Conservation (phyloP, 1,140 invertebrate genomes). For the Bemisia tabaci region DNA sequence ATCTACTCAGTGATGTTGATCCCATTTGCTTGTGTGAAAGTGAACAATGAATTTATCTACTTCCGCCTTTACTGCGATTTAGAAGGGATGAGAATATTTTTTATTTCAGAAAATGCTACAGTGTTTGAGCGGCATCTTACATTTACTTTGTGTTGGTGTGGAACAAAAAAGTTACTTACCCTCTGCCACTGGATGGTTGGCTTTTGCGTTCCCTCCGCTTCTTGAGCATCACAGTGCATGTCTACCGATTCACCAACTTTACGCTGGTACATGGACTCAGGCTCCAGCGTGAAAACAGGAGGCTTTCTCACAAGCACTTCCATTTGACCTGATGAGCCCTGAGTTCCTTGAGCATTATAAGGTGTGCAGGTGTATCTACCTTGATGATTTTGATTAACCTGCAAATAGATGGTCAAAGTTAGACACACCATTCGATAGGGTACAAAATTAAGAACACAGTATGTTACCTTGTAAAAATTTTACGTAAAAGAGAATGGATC, state of each 20-base stretch:
- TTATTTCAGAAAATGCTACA: too few species aligned
- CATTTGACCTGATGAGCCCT: conserved; percentile 82
- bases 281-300: conserved; percentile 68
- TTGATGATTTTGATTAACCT: conserved; percentile 74
- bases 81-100: too few species aligned
- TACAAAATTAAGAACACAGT: neutral
- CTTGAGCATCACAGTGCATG: conserved; percentile 82
- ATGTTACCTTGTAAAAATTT: too few species aligned
- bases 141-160: too few species aligned
- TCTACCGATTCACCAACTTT: conserved; percentile 80
- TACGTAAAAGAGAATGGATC: too few species aligned
- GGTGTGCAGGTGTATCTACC: conserved; percentile 85
- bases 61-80: too few species aligned
- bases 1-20: too few species aligned
- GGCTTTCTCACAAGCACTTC: conserved; percentile 91
- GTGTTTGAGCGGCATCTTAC: too few species aligned
- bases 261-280: conserved; percentile 70
- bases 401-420: conserved; percentile 8
- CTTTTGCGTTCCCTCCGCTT: conserved; percentile 79
- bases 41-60: too few species aligned
- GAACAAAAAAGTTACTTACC: too few species aligned
- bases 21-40: too few species aligned
- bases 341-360: conserved; percentile 84
- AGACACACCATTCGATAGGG: neutral
- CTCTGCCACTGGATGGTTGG: conserved; percentile 82